A percentile compares a stretch with the other conserved stretches of the same genome.
Conservation (phyloP, 2,888 invertebrate species). For the Pterostichus madidus region DNA sequence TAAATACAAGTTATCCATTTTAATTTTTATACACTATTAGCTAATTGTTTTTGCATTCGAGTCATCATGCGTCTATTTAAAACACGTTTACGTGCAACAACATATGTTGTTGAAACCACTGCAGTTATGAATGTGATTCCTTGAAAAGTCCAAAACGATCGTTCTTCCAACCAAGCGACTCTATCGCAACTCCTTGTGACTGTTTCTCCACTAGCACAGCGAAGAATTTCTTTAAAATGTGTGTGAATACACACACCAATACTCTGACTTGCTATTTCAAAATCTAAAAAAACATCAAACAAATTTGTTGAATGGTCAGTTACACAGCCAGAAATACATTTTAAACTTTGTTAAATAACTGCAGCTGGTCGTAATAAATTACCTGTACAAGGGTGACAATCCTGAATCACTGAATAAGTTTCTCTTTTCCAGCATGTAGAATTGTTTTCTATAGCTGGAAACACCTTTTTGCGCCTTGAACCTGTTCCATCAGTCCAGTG, state of each 20-base stretch:
- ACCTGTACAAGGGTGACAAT: constrained; percentile 93
- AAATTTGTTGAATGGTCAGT: too few relatives aligned
- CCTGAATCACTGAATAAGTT: constrained; percentile 84
- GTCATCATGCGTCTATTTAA: constrained; percentile 84
- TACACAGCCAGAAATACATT: too few relatives aligned
- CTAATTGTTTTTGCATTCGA: constrained; percentile 85
- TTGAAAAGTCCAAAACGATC: constrained; percentile 91
- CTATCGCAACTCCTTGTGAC: constrained; percentile 92
- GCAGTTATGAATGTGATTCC: constrained; percentile 84
- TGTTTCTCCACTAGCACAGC: constrained; percentile 89
- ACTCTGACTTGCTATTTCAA: constrained; percentile 90
- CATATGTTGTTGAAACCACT: constrained; percentile 82
- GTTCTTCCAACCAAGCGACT: constrained; percentile 91
- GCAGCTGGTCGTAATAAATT: constrained; percentile 67
- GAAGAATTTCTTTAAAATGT: constrained; percentile 89
- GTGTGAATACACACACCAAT: constrained; percentile 91
- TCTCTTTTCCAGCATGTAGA: constrained; percentile 89
- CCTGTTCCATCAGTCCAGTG: constrained; percentile 82
- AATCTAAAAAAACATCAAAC: too few relatives aligned
- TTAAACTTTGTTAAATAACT: too few relatives aligned
- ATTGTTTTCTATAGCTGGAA: constrained; percentile 86
- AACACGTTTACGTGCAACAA: constrained; percentile 83
- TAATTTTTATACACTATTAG: constrained; percentile 79
- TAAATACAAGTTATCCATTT: constrained; percentile 72
- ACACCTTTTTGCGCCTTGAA: constrained; percentile 80